Conservation (phyloP, 2,113 vertebrate species). For the Sciurus niger region DNA sequence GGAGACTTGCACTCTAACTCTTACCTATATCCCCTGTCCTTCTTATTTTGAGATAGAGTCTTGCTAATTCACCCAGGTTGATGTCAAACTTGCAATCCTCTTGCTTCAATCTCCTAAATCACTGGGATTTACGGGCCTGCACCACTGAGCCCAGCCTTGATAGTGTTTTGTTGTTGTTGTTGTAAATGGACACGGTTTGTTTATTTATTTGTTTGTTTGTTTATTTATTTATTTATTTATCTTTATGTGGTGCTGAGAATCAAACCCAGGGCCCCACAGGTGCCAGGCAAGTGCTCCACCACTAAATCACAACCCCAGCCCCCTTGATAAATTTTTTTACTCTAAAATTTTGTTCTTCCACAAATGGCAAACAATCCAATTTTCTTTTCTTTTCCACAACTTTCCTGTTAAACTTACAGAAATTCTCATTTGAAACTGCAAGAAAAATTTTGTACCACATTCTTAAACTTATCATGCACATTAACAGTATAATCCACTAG, state of each 20-base stretch:
- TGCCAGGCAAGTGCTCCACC: no score
- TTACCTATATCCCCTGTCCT: background rate
- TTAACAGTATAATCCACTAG: constrained; percentile 1
- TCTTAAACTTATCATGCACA: background rate
- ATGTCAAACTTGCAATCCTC: no score
- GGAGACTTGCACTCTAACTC: background rate
- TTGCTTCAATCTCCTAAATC: no score
- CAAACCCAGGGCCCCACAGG: no score
- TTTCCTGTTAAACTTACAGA: background rate
- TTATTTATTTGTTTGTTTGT: no score
- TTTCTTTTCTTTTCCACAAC: constrained; percentile 41
- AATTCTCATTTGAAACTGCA: constrained; percentile 54
- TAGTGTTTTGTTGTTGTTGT: background rate
- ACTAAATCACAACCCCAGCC: no score
- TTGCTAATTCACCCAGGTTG: background rate
- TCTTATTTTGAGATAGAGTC: no score
- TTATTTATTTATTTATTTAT: no score
- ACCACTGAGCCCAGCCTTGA: no score
- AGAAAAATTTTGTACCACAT: background rate
- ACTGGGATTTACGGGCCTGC: no score
- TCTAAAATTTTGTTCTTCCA: constrained; percentile 32
- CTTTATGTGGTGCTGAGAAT: no score
- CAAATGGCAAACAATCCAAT: background rate
- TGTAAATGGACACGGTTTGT: no score
- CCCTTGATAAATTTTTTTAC: background rate